Base-by-base conservation (phyloP, 1,140 invertebrate genomes). In the Solenopsis fugax region DNA sequence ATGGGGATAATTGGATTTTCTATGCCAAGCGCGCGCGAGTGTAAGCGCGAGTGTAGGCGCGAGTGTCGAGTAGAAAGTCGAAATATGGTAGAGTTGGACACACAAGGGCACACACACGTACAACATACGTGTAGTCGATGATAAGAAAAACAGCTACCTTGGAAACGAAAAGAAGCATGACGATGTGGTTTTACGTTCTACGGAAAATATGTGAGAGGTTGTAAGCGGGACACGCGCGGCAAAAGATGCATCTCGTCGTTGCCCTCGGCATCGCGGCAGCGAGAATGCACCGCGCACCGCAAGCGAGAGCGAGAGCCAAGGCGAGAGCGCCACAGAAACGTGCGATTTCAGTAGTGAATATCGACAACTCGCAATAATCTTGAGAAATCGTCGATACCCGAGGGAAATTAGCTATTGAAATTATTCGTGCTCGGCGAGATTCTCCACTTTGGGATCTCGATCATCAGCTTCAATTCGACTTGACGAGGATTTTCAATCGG, bases 121-220 rank as follows among this genome's bases (percentile, higher is more conserved):
- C n/a, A 24, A 67, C n/a, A 18, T 45, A 16, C 41, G 69, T 29
- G 29, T 29, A 21, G 45, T 16, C 12, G 87, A 89, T 7, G 87
- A 89, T 76, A 76, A 73, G 67, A 85, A 85, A 84, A 62, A 60
- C 52, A 16, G 69, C 54, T 45, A 21, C 9, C 21, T 50, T 24
- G 13, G 34, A 50, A 21, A n/a, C 62, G 6, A 24, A 60, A 86
- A 48, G 41, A 24, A 21, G 21, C 64, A 48, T 21, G 18, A 21
- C 60, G 45, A 67, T 24, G 69, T 18, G 48, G 18, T 13, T 82
- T 72, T 72, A 58, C 5, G 41, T 50, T 58, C 1, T 21, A 24
- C 41, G 24, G 41, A 73, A 21, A 48, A 58, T 50, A 73, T 52
- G 9, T 34, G 21, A 41, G 71, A 60, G 41, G 41, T 41, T 9